A percentile compares a stretch with the other conserved stretches of the same genome.
Conservation (phyloP, 2,888 invertebrate genomes). For the Barypeithes pellucidus region DNA sequence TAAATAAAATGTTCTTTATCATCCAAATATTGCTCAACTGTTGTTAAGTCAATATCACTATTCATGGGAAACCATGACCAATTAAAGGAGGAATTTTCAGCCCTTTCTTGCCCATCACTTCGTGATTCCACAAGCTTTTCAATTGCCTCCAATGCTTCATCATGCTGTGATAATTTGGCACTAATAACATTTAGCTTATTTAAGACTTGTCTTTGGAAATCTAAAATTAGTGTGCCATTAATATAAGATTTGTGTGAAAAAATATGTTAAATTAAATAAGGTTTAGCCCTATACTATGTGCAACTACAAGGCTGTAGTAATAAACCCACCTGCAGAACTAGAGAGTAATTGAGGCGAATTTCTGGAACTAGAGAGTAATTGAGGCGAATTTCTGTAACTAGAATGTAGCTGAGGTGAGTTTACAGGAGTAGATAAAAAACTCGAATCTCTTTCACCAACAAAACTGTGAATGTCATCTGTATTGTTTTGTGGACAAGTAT, state of each 20-base stretch:
- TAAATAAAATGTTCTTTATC: neutral
- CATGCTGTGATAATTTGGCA: neutral
- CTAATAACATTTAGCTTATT: constrained; percentile 1
- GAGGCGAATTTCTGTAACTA: neutral
- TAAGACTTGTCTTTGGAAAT: constrained; percentile 1
- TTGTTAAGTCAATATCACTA: neutral
- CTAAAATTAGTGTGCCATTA: constrained; percentile 1
- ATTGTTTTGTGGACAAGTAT: neutral
- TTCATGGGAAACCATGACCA: neutral
- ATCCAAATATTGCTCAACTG: neutral
- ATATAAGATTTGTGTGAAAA: neutral
- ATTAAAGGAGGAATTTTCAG: neutral
- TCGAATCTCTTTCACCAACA: neutral
- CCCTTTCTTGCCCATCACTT: neutral
- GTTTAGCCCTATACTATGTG: neutral
- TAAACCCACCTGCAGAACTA: constrained; percentile 1
- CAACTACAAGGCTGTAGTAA: neutral
- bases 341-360: neutral
- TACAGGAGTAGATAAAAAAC: neutral
- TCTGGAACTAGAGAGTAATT: neutral
- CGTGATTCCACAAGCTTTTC: neutral
- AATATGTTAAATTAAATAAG: neutral
- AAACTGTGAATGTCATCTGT: neutral
- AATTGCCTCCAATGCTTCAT: neutral
- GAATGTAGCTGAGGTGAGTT: neutral